Percentiles rank a stretch among this genome's conserved stretches.
Conservation (phyloP, 2,888 invertebrate genomes). For the Neocrepidodera transversa region DNA sequence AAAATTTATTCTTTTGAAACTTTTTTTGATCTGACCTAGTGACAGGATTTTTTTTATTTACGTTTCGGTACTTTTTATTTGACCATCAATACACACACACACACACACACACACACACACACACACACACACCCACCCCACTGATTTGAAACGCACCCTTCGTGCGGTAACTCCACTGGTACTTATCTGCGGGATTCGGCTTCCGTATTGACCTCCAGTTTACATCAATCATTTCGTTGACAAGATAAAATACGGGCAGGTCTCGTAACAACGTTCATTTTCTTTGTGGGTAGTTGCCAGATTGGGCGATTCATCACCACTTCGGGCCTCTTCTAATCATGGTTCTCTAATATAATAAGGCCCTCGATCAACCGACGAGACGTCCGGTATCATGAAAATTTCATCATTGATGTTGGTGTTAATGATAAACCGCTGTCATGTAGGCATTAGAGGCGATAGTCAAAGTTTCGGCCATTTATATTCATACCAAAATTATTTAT, state of each 20-base stretch:
- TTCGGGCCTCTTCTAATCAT: constrained; percentile 28
- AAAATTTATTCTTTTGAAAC: no score
- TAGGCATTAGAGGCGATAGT: neutral
- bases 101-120: no score
- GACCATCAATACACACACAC: no score
- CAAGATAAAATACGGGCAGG: constrained; percentile 40
- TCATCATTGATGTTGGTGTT: constrained; percentile 11
- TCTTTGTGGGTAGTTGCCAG: constrained; percentile 30
- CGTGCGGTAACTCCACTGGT: constrained; percentile 1
- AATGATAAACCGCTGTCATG: constrained; percentile 10
- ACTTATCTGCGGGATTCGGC: constrained; percentile 39
- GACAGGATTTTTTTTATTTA: no score
- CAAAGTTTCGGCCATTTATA: no score
- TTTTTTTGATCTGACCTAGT: no score
- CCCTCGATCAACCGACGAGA: constrained; percentile 26
- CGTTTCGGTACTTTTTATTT: no score
- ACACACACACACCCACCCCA: no score
- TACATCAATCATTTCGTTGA: constrained; percentile 45
- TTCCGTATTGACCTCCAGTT: constrained; percentile 38
- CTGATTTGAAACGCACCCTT: no score
- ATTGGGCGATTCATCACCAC: constrained; percentile 33
- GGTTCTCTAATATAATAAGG: constrained; percentile 33
- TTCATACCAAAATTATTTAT: no score
- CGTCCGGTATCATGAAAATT: constrained; percentile 27
- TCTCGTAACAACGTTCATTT: constrained; percentile 28